phyloP scores from a whole-genome alignment of 2,113 vertebrate genomes.

The Brevimyrus niger region DNA sequence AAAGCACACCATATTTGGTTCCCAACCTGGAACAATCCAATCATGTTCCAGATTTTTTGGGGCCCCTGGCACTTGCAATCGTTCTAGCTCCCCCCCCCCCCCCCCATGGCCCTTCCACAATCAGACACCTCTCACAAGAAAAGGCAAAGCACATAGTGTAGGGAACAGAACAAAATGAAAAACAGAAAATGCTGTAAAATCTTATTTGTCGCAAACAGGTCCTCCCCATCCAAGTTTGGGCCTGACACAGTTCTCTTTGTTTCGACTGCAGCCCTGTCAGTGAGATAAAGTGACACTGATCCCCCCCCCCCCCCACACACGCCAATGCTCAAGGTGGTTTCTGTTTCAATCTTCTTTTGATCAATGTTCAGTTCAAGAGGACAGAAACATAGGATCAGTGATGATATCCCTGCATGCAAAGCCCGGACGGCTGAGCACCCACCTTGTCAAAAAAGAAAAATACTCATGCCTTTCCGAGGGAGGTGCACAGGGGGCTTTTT shows the following conservation, averaged over 20 bases:
- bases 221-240: background rate
- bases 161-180: background rate
- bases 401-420: constrained; percentile 3
- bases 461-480: background rate
- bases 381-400: background rate
- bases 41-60: background rate
- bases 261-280: background rate
- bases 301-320: no score
- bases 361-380: background rate
- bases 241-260: background rate
- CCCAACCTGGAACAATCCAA: background rate
- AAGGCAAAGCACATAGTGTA: background rate
- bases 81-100: background rate
- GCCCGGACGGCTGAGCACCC: background rate
- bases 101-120: background rate
- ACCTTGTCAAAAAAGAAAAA: constrained; percentile 7
- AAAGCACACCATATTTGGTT: background rate
- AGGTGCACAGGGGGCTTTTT: background rate
- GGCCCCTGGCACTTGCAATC: background rate
- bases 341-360: background rate
- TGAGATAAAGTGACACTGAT: background rate
- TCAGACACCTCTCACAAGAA: background rate
- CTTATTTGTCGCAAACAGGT: background rate
- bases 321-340: background rate
- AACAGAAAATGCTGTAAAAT: background rate